Evolutionary conservation across 92 coral and sea anemone genomes (phyloP).

Genomic region (Phenganax marumi): DNA sequence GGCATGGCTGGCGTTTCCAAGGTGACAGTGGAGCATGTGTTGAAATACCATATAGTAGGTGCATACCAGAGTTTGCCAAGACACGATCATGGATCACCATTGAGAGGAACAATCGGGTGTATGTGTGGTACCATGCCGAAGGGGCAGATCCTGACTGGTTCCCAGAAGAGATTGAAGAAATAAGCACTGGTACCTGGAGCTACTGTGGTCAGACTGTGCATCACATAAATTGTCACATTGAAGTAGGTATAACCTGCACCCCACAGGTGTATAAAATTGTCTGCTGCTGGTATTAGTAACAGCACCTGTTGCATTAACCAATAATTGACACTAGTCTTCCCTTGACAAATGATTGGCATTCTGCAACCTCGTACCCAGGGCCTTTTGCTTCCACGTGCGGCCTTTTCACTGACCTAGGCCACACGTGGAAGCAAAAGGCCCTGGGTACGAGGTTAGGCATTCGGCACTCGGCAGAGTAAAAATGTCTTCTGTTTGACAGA

Average conservation of each 20-base stretch:
- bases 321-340: too few relatives aligned
- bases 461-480: too few relatives aligned
- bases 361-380: too few relatives aligned
- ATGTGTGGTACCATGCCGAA: conserved; percentile 94
- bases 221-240: conserved; percentile 72
- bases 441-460: too few relatives aligned
- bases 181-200: conserved; percentile 64
- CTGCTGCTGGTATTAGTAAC: too few relatives aligned
- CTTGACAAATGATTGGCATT: too few relatives aligned
- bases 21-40: conserved; percentile 79
- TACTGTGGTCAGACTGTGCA: conserved; percentile 79
- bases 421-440: too few relatives aligned
- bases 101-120: conserved; percentile 67
- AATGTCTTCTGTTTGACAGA: too few relatives aligned
- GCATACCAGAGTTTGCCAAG: conserved; percentile 75
- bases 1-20: conserved; percentile 88
- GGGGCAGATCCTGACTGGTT: conserved; percentile 76
- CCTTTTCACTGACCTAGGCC: too few relatives aligned
- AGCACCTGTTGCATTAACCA: too few relatives aligned
- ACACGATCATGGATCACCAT: conserved; percentile 72
- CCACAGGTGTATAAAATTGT: background rate
- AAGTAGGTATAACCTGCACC: conserved; percentile 54
- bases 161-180: conserved; percentile 85
- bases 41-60: conserved; percentile 73
- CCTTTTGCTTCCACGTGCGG: too few relatives aligned